Conservation (phyloP, 2,113 vertebrate genomes). For the Callospermophilus lateralis region DNA sequence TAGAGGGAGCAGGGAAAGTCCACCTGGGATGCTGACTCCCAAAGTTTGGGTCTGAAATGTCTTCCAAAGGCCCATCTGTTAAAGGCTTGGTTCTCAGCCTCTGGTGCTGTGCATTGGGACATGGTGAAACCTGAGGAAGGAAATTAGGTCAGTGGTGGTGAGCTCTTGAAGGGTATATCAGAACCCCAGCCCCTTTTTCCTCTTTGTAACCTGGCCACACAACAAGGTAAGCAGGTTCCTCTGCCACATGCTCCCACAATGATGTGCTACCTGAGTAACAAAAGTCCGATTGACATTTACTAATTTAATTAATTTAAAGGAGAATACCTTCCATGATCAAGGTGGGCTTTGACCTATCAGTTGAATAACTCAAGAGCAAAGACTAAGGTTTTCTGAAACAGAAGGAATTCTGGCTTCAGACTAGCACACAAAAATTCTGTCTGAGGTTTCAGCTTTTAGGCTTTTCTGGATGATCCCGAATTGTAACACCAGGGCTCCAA, state of each 20-base stretch:
- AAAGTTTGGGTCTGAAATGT: not conserved
- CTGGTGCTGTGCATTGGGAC: not conserved
- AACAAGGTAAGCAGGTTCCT: not conserved
- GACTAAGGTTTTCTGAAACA: not conserved
- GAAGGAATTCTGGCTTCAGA: not conserved
- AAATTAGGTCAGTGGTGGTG: not conserved
- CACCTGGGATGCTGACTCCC: not conserved
- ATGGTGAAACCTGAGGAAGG: not conserved
- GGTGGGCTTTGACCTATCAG: not conserved
- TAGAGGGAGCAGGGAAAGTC: not conserved
- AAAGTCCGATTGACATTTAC: not conserved
- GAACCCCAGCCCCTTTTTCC: not conserved
- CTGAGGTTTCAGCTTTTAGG: not conserved
- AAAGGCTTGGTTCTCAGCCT: not conserved
- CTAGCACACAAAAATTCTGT: not conserved
- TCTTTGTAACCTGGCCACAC: not conserved
- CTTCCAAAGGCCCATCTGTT: not conserved
- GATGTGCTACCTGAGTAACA: not conserved
- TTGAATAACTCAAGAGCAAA: not conserved
- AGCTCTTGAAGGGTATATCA: not conserved
- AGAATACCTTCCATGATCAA: not conserved
- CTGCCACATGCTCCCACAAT: not conserved
- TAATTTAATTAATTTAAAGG: not conserved
- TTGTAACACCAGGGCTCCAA: not conserved
- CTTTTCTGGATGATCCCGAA: not conserved